Conservation (phyloP, 2,797 vertebrate genomes). For the Chanos chanos region DNA sequence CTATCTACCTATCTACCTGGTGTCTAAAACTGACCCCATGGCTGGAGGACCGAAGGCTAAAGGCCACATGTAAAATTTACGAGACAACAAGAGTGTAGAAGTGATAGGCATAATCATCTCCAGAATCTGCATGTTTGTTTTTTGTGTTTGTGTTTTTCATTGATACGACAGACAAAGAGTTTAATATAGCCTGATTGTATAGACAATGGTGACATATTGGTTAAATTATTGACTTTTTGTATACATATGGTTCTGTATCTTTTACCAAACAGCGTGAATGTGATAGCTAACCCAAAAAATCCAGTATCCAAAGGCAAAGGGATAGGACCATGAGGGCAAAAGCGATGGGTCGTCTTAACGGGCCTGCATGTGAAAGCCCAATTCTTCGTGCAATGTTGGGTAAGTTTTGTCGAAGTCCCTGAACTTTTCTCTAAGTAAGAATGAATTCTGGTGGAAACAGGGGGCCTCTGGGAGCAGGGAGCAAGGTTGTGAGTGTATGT, state of each 20-base stretch:
- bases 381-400: neutral
- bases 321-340: too few species aligned
- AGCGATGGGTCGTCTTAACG: neutral
- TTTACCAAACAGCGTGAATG: too few species aligned
- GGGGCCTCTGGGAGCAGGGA: neutral
- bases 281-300: too few species aligned
- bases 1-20: slow-evolving; percentile 40
- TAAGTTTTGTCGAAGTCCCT: neutral
- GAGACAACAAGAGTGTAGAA: too few species aligned
- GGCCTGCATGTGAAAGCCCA: neutral
- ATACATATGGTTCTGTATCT: too few species aligned
- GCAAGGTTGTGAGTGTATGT: slow-evolving; percentile 43
- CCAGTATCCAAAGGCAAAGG: too few species aligned
- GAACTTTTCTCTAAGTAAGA: neutral
- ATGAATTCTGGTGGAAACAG: neutral
- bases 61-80: slow-evolving; percentile 9
- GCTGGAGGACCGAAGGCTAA: slow-evolving; percentile 17
- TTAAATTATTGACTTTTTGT: too few species aligned
- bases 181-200: too few species aligned
- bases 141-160: too few species aligned
- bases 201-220: too few species aligned
- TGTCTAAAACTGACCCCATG: slow-evolving; percentile 22
- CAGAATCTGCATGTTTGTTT: too few species aligned
- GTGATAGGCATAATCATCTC: slow-evolving; percentile 17
- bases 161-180: too few species aligned